Base-by-base conservation (phyloP, 2,797 vertebrate species). In the Betta splendens region DNA sequence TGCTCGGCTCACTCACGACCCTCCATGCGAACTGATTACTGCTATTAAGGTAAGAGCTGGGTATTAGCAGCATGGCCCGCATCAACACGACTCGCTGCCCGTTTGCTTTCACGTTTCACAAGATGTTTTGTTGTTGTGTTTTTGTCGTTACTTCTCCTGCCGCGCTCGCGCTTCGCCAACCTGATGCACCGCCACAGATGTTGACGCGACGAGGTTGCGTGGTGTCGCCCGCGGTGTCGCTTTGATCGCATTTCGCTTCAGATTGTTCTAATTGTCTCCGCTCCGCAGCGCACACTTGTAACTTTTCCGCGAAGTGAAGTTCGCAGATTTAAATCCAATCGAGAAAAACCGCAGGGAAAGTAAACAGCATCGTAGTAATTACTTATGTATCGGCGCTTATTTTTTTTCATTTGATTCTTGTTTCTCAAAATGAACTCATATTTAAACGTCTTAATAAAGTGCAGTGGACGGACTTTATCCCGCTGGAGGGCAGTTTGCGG, bases 31-130 rank as follows among this genome's bases (percentile, higher is more conserved):
- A 80, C 69, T 80, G 60, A 74, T 17, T n/a, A 26, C 63, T n/a
- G n/a, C n/a, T n/a, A n/a, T n/a, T 54, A 60, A 92, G 90, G 91
- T 92, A 85, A 83, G 89, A 46, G 8, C n/a, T 1, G 9, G 29
- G 55, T 9, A 9, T 51, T 18, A 1, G 4, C 2, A 8, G 12
- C 44, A 9, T 3, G 18, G 9, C 5, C 8, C 37, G 31, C 29
- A 2, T 3, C 2, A 2, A 13, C 32, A 15, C 25, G 3, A 0
- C 17, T 22, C 8, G 5, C 1, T 13, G 3, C 0, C 1, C n/a
- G 38, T 20, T 46, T 21, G 3, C 13, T 2, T 0, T 10, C 20
- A 4, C 11, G 2, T 12, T 5, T 1, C 6, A 5, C 3, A 0
- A 1, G 1, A 23, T 25, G 25, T 3, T 5, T 2, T 18, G 21